Conservation (phyloP, 1,140 invertebrate species). For the Eubasilissa regina region DNA sequence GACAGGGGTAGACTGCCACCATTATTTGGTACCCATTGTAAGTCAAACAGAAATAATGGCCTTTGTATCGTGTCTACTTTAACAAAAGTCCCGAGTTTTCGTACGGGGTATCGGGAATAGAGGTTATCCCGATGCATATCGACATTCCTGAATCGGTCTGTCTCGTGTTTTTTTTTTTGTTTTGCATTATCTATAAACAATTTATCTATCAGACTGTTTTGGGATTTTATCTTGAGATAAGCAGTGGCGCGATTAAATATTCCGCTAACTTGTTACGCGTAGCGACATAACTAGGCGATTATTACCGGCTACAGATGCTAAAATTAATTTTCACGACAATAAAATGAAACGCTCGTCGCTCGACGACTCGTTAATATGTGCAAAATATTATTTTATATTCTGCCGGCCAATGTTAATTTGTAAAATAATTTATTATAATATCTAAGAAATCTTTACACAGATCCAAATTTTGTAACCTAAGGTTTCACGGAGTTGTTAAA, state of each 20-base stretch:
- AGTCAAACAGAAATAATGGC: slow-evolving; percentile 35
- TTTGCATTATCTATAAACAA: background rate
- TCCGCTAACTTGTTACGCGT: too few species aligned
- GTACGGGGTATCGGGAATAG: background rate
- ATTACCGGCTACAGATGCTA: too few species aligned
- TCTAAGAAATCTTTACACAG: background rate
- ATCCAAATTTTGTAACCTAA: too few species aligned
- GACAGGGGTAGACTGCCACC: slow-evolving; percentile 35
- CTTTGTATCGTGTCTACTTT: slow-evolving; percentile 14
- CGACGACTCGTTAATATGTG: too few species aligned
- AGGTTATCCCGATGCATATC: background rate
- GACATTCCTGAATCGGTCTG: background rate
- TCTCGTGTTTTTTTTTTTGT: background rate
- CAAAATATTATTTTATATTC: too few species aligned
- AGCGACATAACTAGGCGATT: too few species aligned
- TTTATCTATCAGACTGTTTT: background rate
- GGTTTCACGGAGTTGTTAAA: too few species aligned
- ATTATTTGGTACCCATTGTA: slow-evolving; percentile 26
- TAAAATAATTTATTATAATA: background rate
- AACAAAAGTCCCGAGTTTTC: background rate
- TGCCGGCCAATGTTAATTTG: background rate
- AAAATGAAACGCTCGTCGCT: too few species aligned
- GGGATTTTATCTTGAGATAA: too few species aligned
- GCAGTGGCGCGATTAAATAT: too few species aligned
- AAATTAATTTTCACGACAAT: too few species aligned